These are phyloP conservation scores for Crambe crambe DNA, from an alignment of 37 sponge, comb jelly and placozoan species.

Conservation along the genomic window DNA sequence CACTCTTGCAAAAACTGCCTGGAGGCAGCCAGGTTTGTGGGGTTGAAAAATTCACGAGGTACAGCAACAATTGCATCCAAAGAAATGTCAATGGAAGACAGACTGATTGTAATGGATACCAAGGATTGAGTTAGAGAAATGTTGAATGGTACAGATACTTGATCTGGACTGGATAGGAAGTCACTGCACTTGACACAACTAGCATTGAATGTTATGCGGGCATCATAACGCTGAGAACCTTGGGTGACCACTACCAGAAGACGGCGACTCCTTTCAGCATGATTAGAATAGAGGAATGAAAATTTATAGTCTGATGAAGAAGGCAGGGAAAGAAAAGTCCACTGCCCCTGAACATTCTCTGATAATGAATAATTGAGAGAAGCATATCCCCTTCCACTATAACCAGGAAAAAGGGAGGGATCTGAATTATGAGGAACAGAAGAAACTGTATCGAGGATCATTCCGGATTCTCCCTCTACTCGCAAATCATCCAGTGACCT, in stretches of 20 bases:
- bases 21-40: not conserved
- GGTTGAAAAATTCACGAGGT: conserved; percentile 20
- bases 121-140: not conserved
- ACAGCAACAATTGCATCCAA: conserved; percentile 29
- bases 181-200: not conserved
- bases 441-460: not conserved
- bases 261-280: not conserved
- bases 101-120: not conserved
- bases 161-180: not conserved
- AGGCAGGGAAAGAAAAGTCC: conserved; percentile 16
- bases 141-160: not conserved
- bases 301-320: not conserved
- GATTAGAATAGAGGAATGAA: not conserved
- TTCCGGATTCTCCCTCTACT: conserved; percentile 35
- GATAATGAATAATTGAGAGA: not conserved
- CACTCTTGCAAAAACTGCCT: not conserved
- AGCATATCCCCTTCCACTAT: conserved; percentile 20
- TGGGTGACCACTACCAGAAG: not conserved
- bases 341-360: conserved; percentile 7
- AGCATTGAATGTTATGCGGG: not conserved
- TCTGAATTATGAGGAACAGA: not conserved
- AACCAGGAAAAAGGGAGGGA: conserved; percentile 18
- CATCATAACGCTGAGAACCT: not conserved
- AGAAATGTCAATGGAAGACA: conserved; percentile 6
- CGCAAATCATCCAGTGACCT: conserved; percentile 21